These are phyloP conservation scores for Micropterix aruncella DNA, from an alignment of 2,888 invertebrate species.

Conservation along the genomic window DNA sequence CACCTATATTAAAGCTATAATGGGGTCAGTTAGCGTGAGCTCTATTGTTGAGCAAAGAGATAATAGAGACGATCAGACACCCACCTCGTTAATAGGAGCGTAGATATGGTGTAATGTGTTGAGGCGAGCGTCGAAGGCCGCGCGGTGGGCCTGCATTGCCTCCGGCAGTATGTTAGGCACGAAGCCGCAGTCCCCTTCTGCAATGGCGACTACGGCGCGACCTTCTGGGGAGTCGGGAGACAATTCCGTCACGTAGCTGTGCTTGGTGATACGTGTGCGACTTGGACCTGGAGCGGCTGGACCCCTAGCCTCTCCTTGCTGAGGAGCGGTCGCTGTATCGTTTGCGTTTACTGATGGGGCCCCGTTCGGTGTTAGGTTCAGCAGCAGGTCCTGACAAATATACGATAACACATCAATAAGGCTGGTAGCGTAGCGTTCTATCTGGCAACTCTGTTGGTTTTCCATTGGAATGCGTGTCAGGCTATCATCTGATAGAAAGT, in stretches of 20 bases:
- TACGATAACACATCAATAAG: no score
- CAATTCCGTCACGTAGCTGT: slow-evolving; percentile 26
- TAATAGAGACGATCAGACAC: no score
- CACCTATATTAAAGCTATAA: no score
- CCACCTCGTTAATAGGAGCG: slow-evolving; percentile 1
- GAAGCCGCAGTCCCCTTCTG: slow-evolving; percentile 33
- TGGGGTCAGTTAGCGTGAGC: no score
- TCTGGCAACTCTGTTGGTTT: no score
- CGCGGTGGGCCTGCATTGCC: not conserved
- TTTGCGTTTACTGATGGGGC: slow-evolving; percentile 14
- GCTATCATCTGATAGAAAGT: no score
- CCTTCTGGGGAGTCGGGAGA: slow-evolving; percentile 37
- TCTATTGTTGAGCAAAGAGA: no score
- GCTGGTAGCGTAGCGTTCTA: no score
- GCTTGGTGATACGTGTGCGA: slow-evolving; percentile 20
- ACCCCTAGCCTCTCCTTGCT: not conserved
- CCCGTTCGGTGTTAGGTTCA: slow-evolving; percentile 39
- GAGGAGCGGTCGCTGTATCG: not conserved
- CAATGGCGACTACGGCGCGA: slow-evolving; percentile 23
- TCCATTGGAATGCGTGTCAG: no score
- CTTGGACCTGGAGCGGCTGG: slow-evolving; percentile 12
- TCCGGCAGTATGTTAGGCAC: slow-evolving; percentile 16
- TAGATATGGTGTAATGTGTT: not conserved
- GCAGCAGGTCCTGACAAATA: slow-evolving; percentile 34
- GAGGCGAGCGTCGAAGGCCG: not conserved